Evolutionary conservation across 2,888 invertebrate species (phyloP).

Genomic region (Ceriagrion tenellum): DNA sequence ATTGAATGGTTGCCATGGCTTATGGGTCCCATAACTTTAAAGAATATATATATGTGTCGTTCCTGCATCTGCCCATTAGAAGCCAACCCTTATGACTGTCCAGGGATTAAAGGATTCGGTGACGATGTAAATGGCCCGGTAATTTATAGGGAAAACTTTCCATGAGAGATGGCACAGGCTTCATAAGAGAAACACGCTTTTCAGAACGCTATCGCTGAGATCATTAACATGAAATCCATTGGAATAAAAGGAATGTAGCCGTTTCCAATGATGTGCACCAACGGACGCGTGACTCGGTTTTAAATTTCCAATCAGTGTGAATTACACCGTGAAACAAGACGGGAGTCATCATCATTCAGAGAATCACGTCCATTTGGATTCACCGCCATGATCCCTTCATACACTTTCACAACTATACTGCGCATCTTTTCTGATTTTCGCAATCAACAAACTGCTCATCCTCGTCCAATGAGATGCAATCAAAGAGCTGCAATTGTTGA

Average conservation of each 20-base stretch:
- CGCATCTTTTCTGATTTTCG: background rate
- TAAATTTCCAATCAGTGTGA: background rate
- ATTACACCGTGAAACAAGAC: background rate
- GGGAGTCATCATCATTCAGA: background rate
- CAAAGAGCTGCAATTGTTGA: too few species aligned
- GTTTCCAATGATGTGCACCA: background rate
- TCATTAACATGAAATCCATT: background rate
- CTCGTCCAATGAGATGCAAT: too few species aligned
- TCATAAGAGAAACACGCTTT: background rate
- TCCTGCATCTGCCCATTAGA: too few species aligned
- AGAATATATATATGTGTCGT: too few species aligned
- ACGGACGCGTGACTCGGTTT: background rate
- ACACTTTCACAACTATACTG: background rate
- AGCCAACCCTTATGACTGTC: too few species aligned
- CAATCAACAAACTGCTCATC: background rate
- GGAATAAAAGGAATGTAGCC: background rate
- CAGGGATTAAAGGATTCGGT: too few species aligned
- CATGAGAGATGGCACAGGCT: background rate
- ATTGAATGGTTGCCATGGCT: too few species aligned
- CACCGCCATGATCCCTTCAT: background rate
- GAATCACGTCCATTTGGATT: background rate
- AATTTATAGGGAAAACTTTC: background rate
- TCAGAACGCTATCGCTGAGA: background rate
- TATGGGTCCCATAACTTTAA: too few species aligned
- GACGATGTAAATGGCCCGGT: too few species aligned